Evolutionary conservation across 2,888 invertebrate genomes (phyloP).

Genomic region (Orchestes rusci): DNA sequence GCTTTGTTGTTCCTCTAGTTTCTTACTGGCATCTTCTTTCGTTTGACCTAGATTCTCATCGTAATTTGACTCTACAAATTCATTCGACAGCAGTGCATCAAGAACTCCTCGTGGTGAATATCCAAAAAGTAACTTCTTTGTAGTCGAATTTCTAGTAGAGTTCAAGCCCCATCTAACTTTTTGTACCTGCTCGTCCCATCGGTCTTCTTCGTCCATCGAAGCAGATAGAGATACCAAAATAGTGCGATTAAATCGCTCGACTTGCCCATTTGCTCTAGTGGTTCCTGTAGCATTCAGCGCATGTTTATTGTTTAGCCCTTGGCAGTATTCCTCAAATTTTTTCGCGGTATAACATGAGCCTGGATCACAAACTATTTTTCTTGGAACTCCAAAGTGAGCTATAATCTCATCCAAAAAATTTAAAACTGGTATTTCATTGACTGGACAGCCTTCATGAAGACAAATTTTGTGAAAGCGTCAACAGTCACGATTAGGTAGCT

Average conservation of each 20-base stretch:
- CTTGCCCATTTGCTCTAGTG: constrained; percentile 23
- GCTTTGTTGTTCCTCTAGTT: not conserved
- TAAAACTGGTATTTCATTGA: constrained; percentile 2
- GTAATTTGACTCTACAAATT: not conserved
- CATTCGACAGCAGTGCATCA: not conserved
- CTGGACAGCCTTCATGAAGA: no score
- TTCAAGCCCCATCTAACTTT: constrained; percentile 26
- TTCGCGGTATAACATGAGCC: constrained; percentile 27
- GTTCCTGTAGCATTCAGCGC: constrained; percentile 28
- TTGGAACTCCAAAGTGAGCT: not conserved
- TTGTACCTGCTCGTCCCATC: constrained; percentile 26
- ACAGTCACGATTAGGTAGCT: not conserved
- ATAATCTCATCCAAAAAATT: not conserved
- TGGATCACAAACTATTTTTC: constrained; percentile 24
- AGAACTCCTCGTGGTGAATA: constrained; percentile 24
- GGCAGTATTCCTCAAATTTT: constrained; percentile 20
- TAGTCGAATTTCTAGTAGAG: constrained; percentile 15
- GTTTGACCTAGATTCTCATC: not conserved
- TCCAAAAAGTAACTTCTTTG: constrained; percentile 28
- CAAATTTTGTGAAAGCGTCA: no score
- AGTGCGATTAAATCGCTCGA: constrained; percentile 27
- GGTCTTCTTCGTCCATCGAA: constrained; percentile 21
- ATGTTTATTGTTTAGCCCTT: constrained; percentile 21
- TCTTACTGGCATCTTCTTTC: not conserved
- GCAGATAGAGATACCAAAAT: constrained; percentile 22